A percentile compares a stretch with the other conserved stretches of the same genome.
Evolutionary conservation across 2,113 vertebrate genomes (phyloP).

Genomic region (Camelus dromedarius): DNA sequence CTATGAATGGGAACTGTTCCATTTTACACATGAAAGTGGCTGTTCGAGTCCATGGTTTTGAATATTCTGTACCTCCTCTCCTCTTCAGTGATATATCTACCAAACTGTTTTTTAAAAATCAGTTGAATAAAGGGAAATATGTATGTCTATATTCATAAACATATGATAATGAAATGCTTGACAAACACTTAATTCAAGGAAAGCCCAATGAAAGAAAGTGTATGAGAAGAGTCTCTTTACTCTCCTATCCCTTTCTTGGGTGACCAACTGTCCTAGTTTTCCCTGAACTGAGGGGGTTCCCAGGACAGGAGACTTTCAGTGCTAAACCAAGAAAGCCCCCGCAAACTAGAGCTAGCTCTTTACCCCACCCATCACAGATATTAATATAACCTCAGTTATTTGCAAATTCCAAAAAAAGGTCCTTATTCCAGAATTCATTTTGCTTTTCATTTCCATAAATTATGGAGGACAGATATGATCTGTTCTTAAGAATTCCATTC

Average conservation of each 20-base stretch:
- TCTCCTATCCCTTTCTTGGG: background rate
- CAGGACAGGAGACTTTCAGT: background rate
- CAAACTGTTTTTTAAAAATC: constrained; percentile 23
- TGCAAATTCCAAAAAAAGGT: background rate
- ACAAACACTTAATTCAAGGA: background rate
- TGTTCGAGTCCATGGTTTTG: background rate
- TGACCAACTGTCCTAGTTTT: background rate
- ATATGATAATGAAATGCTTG: background rate
- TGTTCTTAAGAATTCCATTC: background rate
- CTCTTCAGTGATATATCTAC: background rate
- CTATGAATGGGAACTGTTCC: background rate
- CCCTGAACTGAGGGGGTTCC: background rate
- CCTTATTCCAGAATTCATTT: constrained; percentile 37
- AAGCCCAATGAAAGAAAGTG: constrained; percentile 22
- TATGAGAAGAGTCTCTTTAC: background rate
- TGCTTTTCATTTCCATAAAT: constrained; percentile 2
- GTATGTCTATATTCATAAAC: background rate
- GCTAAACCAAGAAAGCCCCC: background rate
- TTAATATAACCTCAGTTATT: background rate
- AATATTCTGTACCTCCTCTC: background rate
- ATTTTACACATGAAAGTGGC: background rate
- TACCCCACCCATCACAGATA: background rate
- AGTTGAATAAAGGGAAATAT: background rate
- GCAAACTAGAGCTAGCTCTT: background rate
- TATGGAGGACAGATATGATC: background rate